Conservation (phyloP, 2,888 invertebrate genomes). For the Catocala fraxini region DNA sequence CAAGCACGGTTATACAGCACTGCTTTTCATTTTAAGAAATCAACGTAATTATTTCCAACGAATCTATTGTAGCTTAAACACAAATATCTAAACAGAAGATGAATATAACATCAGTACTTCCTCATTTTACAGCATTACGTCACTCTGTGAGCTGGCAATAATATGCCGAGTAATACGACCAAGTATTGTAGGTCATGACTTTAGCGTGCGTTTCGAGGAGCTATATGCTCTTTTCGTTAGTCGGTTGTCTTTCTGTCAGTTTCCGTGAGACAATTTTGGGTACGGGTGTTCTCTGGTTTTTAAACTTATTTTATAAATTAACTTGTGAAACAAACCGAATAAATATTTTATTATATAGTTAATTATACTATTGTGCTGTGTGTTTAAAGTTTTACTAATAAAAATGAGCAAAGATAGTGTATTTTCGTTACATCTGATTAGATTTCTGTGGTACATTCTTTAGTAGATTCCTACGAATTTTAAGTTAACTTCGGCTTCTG, state of each 20-base stretch:
- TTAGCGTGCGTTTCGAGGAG: constrained; percentile 10
- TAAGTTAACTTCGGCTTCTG: constrained; percentile 43
- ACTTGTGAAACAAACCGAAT: constrained; percentile 4
- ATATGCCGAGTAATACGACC: constrained; percentile 59
- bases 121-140: constrained; percentile 65
- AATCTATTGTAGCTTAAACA: no score
- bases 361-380: constrained; percentile 59
- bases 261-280: constrained; percentile 64
- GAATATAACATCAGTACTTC: constrained; percentile 30
- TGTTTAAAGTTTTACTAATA: constrained; percentile 30
- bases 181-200: constrained; percentile 49
- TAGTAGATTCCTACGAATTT: constrained; percentile 34
- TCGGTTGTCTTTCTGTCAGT: constrained; percentile 61
- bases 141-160: constrained; percentile 75
- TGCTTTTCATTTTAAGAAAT: no score
- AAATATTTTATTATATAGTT: constrained; percentile 18
- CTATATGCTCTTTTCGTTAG: constrained; percentile 43
- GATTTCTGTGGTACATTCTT: constrained; percentile 36
- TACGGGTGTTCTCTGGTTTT: constrained; percentile 56
- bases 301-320: constrained; percentile 27
- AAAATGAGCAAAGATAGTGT: constrained; percentile 10
- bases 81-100: constrained; percentile 18
- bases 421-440: constrained; percentile 24
- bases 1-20: no score
- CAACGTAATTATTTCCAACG: no score